These are phyloP conservation scores for Sebastiscus tertius DNA, from an alignment of 2,797 vertebrate species.

Conservation along the genomic window DNA sequence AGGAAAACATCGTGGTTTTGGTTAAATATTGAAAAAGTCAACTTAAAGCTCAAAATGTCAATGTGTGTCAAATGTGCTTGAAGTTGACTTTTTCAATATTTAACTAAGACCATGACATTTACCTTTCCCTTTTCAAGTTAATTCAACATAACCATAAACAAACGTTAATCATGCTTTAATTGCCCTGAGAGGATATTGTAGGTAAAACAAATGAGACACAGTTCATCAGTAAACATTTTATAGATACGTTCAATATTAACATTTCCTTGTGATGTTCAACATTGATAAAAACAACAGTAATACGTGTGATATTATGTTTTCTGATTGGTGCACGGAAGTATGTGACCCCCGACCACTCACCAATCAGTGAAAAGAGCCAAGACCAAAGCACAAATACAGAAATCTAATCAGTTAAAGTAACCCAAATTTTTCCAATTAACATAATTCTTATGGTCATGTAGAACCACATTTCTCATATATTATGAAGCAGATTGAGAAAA, in stretches of 20 bases:
- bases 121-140: background rate
- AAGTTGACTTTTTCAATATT: background rate
- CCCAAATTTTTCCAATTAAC: background rate
- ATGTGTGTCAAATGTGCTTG: background rate
- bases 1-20: background rate
- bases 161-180: background rate
- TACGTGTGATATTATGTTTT: accelerated
- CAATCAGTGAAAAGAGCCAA: background rate
- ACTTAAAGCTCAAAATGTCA: too few relatives aligned
- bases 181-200: background rate
- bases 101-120: background rate
- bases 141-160: background rate
- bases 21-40: background rate
- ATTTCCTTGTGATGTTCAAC: background rate
- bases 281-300: background rate
- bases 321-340: background rate
- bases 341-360: too few relatives aligned
- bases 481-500: background rate
- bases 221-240: background rate
- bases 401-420: background rate
- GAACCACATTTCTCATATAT: background rate
- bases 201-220: background rate
- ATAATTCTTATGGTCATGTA: background rate
- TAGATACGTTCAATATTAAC: background rate
- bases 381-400: background rate